Percentiles rank a stretch among this genome's conserved stretches.
Evolutionary conservation across 2,888 invertebrate genomes (phyloP).

Genomic region (Zaprionus lineosus): DNA sequence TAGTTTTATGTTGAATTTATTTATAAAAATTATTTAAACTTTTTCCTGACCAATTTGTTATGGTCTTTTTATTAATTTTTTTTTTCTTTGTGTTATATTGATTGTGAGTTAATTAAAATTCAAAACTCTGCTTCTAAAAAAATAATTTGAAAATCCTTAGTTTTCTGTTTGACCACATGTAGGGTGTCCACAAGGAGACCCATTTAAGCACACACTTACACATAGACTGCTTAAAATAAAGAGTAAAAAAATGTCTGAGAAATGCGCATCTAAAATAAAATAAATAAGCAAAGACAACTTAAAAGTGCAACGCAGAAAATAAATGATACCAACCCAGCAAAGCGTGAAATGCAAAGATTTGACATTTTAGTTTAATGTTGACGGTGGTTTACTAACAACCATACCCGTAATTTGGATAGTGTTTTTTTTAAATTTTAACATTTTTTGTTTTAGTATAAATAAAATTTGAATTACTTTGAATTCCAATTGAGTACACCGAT

Average conservation of each 20-base stretch:
- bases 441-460: neutral
- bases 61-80: too few relatives aligned
- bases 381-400: slow-evolving; percentile 71
- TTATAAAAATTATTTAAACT: too few relatives aligned
- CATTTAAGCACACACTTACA: neutral
- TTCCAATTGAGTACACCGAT: too few relatives aligned
- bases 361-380: slow-evolving; percentile 68
- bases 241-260: slow-evolving; percentile 34
- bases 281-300: slow-evolving; percentile 69
- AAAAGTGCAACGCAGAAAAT: slow-evolving; percentile 74
- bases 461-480: neutral
- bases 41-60: too few relatives aligned
- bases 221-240: slow-evolving; percentile 40
- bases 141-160: neutral
- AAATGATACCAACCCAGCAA: slow-evolving; percentile 67
- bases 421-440: too few relatives aligned
- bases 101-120: too few relatives aligned
- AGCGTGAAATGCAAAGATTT: slow-evolving; percentile 59
- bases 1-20: too few relatives aligned
- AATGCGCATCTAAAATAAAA: slow-evolving; percentile 67
- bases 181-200: slow-evolving; percentile 20
- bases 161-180: neutral
- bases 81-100: too few relatives aligned
- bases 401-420: slow-evolving; percentile 33
- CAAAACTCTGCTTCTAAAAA: neutral